phyloP scores from a whole-genome alignment of 1,140 invertebrate genomes.

The Apis florea region DNA sequence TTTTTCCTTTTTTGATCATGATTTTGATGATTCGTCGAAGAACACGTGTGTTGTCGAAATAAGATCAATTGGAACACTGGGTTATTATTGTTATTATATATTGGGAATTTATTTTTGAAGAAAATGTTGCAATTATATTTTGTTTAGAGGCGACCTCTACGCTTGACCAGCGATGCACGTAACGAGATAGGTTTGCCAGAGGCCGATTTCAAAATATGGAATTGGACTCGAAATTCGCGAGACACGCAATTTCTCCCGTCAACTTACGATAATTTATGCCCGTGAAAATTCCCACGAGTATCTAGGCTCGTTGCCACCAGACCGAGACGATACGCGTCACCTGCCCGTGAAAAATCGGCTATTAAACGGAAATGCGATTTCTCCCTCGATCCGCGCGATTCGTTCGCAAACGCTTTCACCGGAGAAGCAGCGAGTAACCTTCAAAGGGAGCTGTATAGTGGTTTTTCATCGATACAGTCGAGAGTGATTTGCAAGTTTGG shows the following conservation, averaged over 20 bases:
- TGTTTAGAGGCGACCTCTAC: conserved; percentile 5
- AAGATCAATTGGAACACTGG: no score
- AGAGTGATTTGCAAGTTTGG: no score
- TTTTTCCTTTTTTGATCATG: no score
- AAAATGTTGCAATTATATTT: no score
- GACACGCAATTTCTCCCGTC: conserved; percentile 27
- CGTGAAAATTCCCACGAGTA: conserved; percentile 17
- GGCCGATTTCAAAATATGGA: background rate
- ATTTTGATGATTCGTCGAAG: no score
- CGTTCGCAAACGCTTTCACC: no score
- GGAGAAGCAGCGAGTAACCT: no score
- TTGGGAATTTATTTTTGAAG: no score
- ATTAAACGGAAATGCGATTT: background rate
- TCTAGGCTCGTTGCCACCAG: background rate
- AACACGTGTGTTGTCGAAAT: no score
- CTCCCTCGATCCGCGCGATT: background rate
- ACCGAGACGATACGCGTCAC: background rate
- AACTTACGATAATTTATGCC: conserved; percentile 43
- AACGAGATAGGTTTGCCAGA: conserved; percentile 30
- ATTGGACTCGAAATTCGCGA: conserved; percentile 5
- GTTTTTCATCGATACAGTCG: no score
- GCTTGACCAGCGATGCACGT: conserved; percentile 34
- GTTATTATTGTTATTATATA: no score
- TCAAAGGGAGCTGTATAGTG: no score
- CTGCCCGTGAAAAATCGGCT: background rate